Evolutionary conservation across 1,140 invertebrate genomes (phyloP).

Genomic region (Matsumurasca onukii): DNA sequence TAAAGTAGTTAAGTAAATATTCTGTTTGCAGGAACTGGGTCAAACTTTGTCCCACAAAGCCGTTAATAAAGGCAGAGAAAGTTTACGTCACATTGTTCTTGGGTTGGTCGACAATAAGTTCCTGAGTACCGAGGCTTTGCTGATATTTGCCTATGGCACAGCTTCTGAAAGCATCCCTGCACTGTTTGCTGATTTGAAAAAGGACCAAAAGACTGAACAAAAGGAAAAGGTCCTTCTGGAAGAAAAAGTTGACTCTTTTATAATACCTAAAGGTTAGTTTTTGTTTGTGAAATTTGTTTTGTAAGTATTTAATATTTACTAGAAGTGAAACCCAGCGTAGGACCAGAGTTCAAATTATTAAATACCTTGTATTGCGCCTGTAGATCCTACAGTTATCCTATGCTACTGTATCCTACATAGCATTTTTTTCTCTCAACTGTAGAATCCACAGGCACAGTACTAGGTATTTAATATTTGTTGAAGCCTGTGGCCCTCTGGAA

Average conservation of each 20-base stretch:
- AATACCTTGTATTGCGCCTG: too few relatives aligned
- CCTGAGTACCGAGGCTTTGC: slow-evolving; percentile 66
- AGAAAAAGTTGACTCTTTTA: slow-evolving; percentile 63
- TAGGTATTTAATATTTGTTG: too few relatives aligned
- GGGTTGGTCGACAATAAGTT: slow-evolving; percentile 81
- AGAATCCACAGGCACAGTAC: too few relatives aligned
- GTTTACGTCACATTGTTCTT: slow-evolving; percentile 71
- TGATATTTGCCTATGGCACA: slow-evolving; percentile 80
- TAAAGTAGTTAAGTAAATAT: too few relatives aligned
- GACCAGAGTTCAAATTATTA: too few relatives aligned
- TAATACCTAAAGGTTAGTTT: slow-evolving; percentile 56
- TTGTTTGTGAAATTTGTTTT: too few relatives aligned
- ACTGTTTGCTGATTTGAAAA: slow-evolving; percentile 57
- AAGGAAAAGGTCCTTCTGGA: slow-evolving; percentile 41
- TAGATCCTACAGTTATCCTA: too few relatives aligned
- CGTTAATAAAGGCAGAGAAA: slow-evolving; percentile 76
- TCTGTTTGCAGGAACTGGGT: slow-evolving; percentile 54
- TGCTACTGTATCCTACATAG: too few relatives aligned
- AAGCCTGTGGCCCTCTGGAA: too few relatives aligned
- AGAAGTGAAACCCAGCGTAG: too few relatives aligned
- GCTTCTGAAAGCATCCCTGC: slow-evolving; percentile 77
- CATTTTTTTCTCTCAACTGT: too few relatives aligned
- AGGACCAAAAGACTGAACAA: slow-evolving; percentile 52
- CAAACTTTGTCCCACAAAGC: slow-evolving; percentile 77
- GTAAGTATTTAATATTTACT: too few relatives aligned